Evolutionary conservation across 2,888 invertebrate species (phyloP).

Genomic region (Galeruca laticollis): DNA sequence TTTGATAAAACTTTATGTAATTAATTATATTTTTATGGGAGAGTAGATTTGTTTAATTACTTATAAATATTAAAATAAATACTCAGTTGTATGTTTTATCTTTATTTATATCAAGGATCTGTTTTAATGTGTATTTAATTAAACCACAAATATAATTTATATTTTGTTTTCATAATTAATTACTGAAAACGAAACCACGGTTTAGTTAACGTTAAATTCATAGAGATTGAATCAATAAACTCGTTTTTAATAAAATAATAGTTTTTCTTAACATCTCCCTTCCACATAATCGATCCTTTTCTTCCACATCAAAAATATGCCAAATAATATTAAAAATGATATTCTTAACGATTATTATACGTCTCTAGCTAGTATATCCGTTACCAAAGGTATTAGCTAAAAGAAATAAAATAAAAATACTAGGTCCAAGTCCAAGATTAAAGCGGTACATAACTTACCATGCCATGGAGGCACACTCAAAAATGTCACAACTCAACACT

Average conservation of each 20-base stretch:
- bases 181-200: slow-evolving; percentile 4
- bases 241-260: slow-evolving; percentile 26
- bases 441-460: slow-evolving; percentile 11
- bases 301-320: slow-evolving; percentile 21
- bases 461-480: too few species aligned
- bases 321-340: slow-evolving; percentile 19
- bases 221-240: slow-evolving; percentile 22
- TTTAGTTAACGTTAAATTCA: slow-evolving; percentile 13
- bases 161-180: slow-evolving; percentile 5
- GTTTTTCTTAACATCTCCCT: slow-evolving; percentile 18
- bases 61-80: too few species aligned
- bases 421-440: slow-evolving; percentile 24
- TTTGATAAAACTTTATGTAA: slow-evolving; percentile 4
- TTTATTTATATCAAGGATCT: slow-evolving; percentile 10
- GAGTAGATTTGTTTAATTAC: slow-evolving; percentile 5
- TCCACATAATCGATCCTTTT: slow-evolving; percentile 18
- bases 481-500: too few species aligned
- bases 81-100: too few species aligned
- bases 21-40: slow-evolving; percentile 6
- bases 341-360: slow-evolving; percentile 24
- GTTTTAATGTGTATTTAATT: slow-evolving; percentile 10
- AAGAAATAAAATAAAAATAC: slow-evolving; percentile 25
- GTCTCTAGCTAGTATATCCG: slow-evolving; percentile 19
- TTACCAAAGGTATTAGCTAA: slow-evolving; percentile 21
- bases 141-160: slow-evolving; percentile 5